Percentiles rank a stretch among this genome's conserved stretches.
phyloP scores from a whole-genome alignment of 2,113 vertebrate species.

The Ondatra zibethicus region DNA sequence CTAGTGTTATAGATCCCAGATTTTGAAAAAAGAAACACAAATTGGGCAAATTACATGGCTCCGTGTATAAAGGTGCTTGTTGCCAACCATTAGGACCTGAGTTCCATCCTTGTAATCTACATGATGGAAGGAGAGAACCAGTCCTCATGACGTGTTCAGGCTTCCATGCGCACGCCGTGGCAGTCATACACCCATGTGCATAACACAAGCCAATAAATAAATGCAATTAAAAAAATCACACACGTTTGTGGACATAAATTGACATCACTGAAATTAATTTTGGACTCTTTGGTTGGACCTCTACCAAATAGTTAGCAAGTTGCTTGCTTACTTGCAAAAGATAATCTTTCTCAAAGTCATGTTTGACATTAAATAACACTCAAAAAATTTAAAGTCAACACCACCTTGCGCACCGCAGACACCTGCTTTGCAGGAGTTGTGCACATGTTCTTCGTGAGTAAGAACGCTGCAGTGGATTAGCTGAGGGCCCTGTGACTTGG shows the following conservation, averaged over 20 bases:
- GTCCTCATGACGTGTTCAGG: neutral
- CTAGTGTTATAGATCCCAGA: neutral
- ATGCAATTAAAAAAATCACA: neutral
- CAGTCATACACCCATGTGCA: accelerated
- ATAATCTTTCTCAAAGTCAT: neutral
- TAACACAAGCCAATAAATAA: neutral
- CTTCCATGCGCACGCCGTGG: neutral
- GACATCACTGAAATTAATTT: constrained; percentile 49
- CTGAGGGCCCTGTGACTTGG: neutral
- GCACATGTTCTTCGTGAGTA: too few relatives aligned
- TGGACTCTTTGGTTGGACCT: constrained; percentile 6
- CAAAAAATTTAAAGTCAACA: neutral
- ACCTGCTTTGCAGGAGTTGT: neutral
- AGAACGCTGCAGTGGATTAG: neutral
- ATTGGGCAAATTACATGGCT: too few relatives aligned
- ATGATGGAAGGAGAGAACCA: neutral
- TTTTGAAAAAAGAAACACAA: neutral
- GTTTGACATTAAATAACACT: neutral
- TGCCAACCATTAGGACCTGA: neutral
- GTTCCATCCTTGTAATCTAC: neutral
- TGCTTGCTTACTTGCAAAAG: constrained; percentile 32
- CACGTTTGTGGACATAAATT: constrained; percentile 28
- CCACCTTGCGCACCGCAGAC: neutral
- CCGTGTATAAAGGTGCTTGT: neutral
- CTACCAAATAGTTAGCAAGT: constrained; percentile 11